These are phyloP conservation scores for Corythaeola cristata DNA, from an alignment of 2,113 vertebrate species.

Conservation along the genomic window DNA sequence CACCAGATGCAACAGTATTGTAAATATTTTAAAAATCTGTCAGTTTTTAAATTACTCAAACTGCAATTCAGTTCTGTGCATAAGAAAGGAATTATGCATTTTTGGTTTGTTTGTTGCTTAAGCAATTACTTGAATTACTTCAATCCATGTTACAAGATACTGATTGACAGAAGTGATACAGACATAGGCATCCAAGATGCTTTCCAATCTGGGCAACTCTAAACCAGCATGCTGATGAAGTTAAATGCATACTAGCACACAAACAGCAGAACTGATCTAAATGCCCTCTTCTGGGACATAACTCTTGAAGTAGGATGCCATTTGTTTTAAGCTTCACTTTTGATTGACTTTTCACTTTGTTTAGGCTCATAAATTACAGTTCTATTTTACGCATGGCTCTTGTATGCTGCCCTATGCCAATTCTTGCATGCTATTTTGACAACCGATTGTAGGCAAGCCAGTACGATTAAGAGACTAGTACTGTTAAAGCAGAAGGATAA, in stretches of 20 bases:
- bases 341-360: slow-evolving; percentile 13
- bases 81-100: background rate
- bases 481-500: background rate
- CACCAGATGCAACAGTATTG: background rate
- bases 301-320: background rate
- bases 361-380: background rate
- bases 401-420: background rate
- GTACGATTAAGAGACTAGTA: background rate
- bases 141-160: background rate
- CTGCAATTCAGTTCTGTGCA: background rate
- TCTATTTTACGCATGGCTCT: background rate
- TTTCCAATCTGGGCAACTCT: slow-evolving; percentile 18
- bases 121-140: background rate
- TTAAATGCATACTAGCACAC: background rate
- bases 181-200: slow-evolving; percentile 14
- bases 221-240: background rate
- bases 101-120: background rate
- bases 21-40: background rate
- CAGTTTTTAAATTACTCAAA: background rate
- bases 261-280: background rate
- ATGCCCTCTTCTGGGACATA: background rate
- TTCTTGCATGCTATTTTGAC: background rate
- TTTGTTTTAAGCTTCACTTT: slow-evolving; percentile 11
- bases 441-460: background rate
- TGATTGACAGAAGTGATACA: slow-evolving; percentile 21